These are phyloP conservation scores for Pelobates fuscus DNA, from an alignment of 2,113 vertebrate genomes.

Conservation along the genomic window DNA sequence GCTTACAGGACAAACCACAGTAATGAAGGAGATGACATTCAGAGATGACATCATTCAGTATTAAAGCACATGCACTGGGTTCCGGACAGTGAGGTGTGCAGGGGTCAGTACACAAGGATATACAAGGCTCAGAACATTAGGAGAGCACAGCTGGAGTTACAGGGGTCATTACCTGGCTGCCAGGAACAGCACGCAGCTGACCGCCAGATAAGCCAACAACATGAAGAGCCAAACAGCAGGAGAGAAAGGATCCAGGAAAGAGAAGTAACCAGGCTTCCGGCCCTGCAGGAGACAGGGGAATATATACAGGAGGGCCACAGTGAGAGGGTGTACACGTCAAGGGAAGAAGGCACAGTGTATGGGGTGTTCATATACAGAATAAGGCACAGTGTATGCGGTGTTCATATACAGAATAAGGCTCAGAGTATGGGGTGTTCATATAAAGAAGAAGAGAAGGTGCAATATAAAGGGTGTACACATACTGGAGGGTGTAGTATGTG, in stretches of 20 bases:
- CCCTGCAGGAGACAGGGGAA: conserved; percentile 67
- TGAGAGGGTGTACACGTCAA: conserved; percentile 14
- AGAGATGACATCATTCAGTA: neutral
- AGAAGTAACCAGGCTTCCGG: conserved; percentile 91
- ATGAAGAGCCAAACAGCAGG: conserved; percentile 95
- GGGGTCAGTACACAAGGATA: neutral
- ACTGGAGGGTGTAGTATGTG: no score
- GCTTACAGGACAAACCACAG: no score
- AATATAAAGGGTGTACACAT: neutral
- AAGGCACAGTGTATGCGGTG: neutral
- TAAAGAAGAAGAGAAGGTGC: neutral
- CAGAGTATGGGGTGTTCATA: neutral
- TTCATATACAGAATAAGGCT: neutral
- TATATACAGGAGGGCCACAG: conserved; percentile 7
- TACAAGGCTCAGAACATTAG: conserved; percentile 1
- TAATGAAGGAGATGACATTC: no score
- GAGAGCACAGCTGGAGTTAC: neutral
- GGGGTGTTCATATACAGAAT: neutral
- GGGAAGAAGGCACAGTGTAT: neutral
- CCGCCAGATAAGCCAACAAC: conserved; percentile 89
- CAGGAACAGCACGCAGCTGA: conserved; percentile 90
- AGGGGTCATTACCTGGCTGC: conserved; percentile 78
- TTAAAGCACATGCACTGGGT: neutral
- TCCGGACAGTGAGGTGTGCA: neutral
- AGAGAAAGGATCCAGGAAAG: conserved; percentile 92